Evolutionary conservation across 2,113 vertebrate genomes (phyloP).

Genomic region (Antechinus flavipes): DNA sequence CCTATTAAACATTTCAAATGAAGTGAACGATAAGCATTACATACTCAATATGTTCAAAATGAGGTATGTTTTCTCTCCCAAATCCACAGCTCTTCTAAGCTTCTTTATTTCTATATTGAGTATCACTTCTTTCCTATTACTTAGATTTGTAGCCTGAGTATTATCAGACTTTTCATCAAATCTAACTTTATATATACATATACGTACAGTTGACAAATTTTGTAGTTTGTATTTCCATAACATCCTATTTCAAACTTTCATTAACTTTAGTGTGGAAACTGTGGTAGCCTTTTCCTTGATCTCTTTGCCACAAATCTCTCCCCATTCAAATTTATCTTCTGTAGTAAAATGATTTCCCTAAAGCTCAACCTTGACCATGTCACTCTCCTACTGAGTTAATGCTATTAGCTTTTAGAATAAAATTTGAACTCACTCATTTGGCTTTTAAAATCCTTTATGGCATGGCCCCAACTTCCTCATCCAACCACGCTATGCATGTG

Average conservation of each 20-base stretch:
- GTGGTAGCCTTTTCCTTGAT: not conserved
- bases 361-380: not conserved
- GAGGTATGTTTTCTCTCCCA: not conserved
- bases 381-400: not conserved
- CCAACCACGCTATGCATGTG: not conserved
- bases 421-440: not conserved
- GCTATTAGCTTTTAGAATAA: not conserved
- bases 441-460: not conserved
- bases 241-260: not conserved
- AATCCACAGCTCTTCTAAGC: not conserved
- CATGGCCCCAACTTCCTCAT: not conserved
- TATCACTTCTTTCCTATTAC: not conserved
- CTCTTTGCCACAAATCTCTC: not conserved
- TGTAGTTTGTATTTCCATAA: not conserved
- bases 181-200: not conserved
- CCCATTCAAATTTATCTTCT: not conserved
- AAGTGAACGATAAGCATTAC: not conserved
- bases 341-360: not conserved
- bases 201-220: not conserved
- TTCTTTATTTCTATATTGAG: not conserved
- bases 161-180: not conserved
- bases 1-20: not conserved
- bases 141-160: not conserved
- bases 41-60: not conserved
- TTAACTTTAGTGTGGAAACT: not conserved